Percentiles rank a stretch among this genome's conserved stretches.
phyloP scores from a whole-genome alignment of 2,888 invertebrate species.

The Gryllus longicercus region DNA sequence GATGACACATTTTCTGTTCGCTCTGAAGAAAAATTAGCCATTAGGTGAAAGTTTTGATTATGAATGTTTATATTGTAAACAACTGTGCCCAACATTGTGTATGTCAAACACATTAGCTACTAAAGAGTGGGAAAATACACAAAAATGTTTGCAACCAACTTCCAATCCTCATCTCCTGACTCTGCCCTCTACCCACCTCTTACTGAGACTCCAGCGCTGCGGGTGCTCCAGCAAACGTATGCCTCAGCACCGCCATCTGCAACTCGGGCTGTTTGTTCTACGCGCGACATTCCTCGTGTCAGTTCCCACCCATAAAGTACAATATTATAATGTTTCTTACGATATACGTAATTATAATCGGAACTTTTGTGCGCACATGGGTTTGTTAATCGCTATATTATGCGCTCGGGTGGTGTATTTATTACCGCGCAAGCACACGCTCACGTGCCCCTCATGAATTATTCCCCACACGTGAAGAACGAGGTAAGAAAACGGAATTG shows the following conservation, averaged over 20 bases:
- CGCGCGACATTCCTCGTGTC: constrained; percentile 4
- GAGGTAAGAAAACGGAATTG: background rate
- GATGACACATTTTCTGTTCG: too few species aligned
- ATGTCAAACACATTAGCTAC: too few species aligned
- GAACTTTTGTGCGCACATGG: background rate
- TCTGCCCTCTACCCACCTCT: background rate
- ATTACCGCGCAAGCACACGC: background rate
- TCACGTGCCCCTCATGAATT: background rate
- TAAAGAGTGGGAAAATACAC: too few species aligned
- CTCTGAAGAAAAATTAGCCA: too few species aligned
- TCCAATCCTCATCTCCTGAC: too few species aligned
- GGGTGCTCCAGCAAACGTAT: background rate
- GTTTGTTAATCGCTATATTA: constrained; percentile 10
- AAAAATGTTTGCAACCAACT: too few species aligned
- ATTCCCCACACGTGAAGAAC: background rate
- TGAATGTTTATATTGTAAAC: too few species aligned
- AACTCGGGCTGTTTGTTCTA: background rate
- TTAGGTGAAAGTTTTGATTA: too few species aligned
- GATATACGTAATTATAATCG: constrained; percentile 10
- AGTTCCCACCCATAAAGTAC: background rate
- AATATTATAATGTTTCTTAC: background rate
- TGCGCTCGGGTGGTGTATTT: background rate
- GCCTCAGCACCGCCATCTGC: background rate
- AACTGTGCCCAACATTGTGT: too few species aligned
- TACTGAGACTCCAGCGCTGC: background rate